Evolutionary conservation across 2,888 invertebrate genomes (phyloP), one percentile per base, ranked within the genome.

Genomic region (Hydriomena furcata): DNA sequence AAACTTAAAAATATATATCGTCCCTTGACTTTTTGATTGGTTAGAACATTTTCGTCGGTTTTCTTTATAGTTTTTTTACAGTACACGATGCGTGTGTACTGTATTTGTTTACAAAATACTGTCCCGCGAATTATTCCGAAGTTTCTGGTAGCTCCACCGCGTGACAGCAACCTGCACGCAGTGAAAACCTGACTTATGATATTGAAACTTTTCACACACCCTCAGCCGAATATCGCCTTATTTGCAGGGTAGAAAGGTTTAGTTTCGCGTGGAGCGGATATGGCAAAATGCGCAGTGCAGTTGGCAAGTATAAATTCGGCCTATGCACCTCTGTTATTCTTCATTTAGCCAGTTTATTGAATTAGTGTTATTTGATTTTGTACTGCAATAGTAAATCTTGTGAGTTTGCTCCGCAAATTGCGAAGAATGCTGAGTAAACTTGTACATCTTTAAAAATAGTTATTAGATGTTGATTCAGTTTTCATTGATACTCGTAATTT

Each of bases 221-320:
- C 35, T 13, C 46, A 27, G 48, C 25, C 7, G 12, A 37, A 37
- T 49, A 35, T 44, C n/a, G 5, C 42, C 46, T 58, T 65, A 58
- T 12, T 0, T 0, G 1, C 1, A 7, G 0, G 1, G 0, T 0
- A 0, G 17, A 41, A 66, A 42, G 45, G 63, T 47, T 40, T 8
- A 37, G 5, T 43, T 41, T 51, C 1, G 36, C 7, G 43, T 46
- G 24, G 10, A 32, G 5, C 8, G 23, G 58, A 30, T 51, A 28
- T 56, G 48, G 52, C 52, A 44, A 63, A 70, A 62, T 68, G 68
- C 71, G 71, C 76, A 73, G 58, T 75, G 76, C 76, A 68, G 73
- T 58, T 63, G 45, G 49, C 42, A 3, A 55, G 52, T 43, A 34
- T 40, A 54, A 17, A 45, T 63, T 61, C 52, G 42, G 49, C 58